phyloP scores from a whole-genome alignment of 2,113 vertebrate genomes.

The Noturus placidus region DNA sequence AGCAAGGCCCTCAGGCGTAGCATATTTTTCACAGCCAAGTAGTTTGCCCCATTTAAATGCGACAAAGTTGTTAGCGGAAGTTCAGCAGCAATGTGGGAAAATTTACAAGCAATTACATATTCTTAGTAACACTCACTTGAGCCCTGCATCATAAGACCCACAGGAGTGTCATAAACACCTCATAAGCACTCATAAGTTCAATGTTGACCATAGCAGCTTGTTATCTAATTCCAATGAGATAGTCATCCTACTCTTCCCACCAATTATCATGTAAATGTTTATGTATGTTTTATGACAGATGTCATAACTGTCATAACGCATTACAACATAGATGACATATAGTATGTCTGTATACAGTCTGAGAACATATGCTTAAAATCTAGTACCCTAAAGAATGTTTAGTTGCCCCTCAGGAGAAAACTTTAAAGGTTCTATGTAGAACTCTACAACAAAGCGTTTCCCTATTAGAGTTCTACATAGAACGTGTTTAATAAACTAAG shows the following conservation, averaged over 20 bases:
- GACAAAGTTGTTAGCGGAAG: constrained; percentile 5
- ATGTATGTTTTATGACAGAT: not conserved
- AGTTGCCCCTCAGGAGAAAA: not conserved
- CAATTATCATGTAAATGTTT: not conserved
- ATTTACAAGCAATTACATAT: not conserved
- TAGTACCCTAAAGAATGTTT: not conserved
- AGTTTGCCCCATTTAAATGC: not conserved
- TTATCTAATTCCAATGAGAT: not conserved
- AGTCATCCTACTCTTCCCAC: not conserved
- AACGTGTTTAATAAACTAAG: not conserved
- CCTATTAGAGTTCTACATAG: not conserved
- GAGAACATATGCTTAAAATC: not conserved
- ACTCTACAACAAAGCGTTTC: not conserved
- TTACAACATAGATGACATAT: not conserved
- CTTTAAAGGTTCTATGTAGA: not conserved
- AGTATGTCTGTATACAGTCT: not conserved
- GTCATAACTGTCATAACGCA: not conserved
- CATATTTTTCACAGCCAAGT: constrained; percentile 33
- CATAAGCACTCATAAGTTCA: not conserved
- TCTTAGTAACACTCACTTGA: not conserved
- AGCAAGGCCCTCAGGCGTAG: constrained; percentile 10
- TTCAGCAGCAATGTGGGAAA: not conserved
- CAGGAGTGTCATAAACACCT: not conserved
- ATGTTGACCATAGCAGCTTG: not conserved
- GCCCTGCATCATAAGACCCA: not conserved